Evolutionary conservation across 2,888 invertebrate species (phyloP).

Genomic region (Fissipunctia ypsillon): DNA sequence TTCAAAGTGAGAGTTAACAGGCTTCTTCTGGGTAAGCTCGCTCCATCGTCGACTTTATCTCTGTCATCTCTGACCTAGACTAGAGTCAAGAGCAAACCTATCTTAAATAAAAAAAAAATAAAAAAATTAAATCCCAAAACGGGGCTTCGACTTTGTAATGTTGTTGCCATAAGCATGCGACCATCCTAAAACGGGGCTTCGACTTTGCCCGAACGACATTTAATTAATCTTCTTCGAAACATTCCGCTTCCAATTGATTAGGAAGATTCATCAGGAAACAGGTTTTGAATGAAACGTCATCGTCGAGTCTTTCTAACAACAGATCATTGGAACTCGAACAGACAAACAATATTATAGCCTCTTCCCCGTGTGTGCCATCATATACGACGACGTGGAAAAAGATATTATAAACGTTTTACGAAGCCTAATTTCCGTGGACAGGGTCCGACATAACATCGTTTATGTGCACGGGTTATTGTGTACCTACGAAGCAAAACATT

Average conservation of each 20-base stretch:
- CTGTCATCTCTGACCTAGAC: too few species aligned
- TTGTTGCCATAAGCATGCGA: not conserved
- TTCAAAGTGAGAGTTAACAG: too few species aligned
- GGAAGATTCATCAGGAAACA: constrained; percentile 20
- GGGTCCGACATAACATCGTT: constrained; percentile 70
- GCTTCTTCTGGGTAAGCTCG: too few species aligned
- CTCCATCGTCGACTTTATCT: too few species aligned
- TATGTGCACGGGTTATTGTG: constrained; percentile 74
- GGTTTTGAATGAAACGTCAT: constrained; percentile 33
- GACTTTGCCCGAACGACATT: constrained; percentile 28
- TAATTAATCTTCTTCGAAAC: constrained; percentile 31
- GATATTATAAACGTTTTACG: constrained; percentile 62
- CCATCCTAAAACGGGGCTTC: not conserved
- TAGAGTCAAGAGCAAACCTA: too few species aligned
- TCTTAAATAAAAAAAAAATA: too few species aligned
- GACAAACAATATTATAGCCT: constrained; percentile 38
- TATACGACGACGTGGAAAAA: constrained; percentile 46
- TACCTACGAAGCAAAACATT: constrained; percentile 80
- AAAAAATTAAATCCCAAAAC: too few species aligned
- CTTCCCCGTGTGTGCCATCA: constrained; percentile 10
- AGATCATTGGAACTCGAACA: constrained; percentile 16
- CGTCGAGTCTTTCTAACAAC: not conserved
- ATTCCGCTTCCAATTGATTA: constrained; percentile 38
- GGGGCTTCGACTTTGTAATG: too few species aligned
- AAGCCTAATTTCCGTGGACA: constrained; percentile 71